Conservation (phyloP, 2,797 vertebrate species). For the Sparus aurata region DNA sequence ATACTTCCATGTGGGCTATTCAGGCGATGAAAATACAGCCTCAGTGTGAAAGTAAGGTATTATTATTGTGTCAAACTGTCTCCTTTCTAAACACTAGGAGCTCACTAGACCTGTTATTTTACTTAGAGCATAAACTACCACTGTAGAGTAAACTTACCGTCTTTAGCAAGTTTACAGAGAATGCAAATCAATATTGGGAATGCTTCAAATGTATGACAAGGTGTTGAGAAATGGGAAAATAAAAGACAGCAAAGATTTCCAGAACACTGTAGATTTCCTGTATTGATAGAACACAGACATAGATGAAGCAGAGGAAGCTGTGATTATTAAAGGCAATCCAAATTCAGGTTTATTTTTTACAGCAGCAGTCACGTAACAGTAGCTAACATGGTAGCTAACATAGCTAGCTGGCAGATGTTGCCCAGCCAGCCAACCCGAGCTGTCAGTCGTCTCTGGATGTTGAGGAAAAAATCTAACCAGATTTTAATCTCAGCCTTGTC, state of each 20-base stretch:
- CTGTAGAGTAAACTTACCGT: neutral
- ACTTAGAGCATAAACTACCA: neutral
- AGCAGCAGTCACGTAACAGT: too few species aligned
- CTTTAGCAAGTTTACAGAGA: neutral
- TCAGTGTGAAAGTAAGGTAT: conserved; percentile 2
- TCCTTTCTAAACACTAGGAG: neutral
- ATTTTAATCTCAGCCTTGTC: too few species aligned
- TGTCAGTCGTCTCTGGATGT: too few species aligned
- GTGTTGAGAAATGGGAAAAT: neutral
- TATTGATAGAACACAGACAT: neutral
- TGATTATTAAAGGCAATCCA: neutral
- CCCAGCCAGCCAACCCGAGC: too few species aligned
- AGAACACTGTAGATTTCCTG: neutral
- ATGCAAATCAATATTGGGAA: neutral
- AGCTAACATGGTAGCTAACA: too few species aligned
- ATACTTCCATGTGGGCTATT: neutral
- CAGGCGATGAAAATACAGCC: neutral
- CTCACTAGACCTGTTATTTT: neutral
- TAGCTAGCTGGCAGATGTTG: too few species aligned
- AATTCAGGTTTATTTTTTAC: too few species aligned
- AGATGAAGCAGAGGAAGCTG: neutral
- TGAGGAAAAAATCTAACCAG: too few species aligned
- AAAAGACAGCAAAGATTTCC: neutral
- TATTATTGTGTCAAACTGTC: neutral
- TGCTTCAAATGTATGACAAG: neutral